Conservation (phyloP, 1,140 invertebrate genomes). For the Danaus melanippus region DNA sequence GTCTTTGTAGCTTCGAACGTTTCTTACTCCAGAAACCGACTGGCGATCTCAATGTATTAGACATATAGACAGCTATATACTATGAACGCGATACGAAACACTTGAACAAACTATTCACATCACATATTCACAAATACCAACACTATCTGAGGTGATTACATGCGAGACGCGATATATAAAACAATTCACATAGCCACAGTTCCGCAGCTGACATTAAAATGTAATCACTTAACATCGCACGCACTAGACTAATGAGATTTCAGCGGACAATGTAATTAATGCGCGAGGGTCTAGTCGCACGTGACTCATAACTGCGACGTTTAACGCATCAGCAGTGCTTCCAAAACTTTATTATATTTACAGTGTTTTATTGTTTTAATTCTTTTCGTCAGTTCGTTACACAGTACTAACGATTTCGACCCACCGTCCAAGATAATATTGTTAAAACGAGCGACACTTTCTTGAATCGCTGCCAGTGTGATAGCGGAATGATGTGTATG, state of each 20-base stretch:
- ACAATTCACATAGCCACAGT: constrained; percentile 41
- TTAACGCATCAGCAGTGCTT: constrained; percentile 7
- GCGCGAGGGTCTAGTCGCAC: constrained; percentile 45
- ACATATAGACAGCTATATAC: constrained; percentile 33
- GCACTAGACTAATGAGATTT: constrained; percentile 66
- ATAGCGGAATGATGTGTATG: constrained; percentile 53
- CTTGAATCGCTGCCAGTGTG: constrained; percentile 49
- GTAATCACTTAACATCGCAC: constrained; percentile 66
- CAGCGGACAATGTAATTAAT: constrained; percentile 62
- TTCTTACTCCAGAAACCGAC: constrained; percentile 60
- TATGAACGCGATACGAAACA: constrained; percentile 15
- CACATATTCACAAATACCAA: constrained; percentile 24
- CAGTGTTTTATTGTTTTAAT: constrained; percentile 20
- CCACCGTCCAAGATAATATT: constrained; percentile 45
- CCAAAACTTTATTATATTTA: constrained; percentile 12
- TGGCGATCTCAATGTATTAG: constrained; percentile 49
- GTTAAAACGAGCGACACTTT: constrained; percentile 49
- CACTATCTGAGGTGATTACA: too few relatives aligned
- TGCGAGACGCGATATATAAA: constrained; percentile 38
- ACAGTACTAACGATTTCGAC: constrained; percentile 16
- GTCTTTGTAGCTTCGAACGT: constrained; percentile 49
- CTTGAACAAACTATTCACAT: constrained; percentile 18
- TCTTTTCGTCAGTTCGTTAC: constrained; percentile 1
- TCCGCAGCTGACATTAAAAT: constrained; percentile 51
- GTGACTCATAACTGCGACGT: constrained; percentile 55